Conservation (phyloP, 2,888 invertebrate genomes). For the Scaptomyza reducta region DNA sequence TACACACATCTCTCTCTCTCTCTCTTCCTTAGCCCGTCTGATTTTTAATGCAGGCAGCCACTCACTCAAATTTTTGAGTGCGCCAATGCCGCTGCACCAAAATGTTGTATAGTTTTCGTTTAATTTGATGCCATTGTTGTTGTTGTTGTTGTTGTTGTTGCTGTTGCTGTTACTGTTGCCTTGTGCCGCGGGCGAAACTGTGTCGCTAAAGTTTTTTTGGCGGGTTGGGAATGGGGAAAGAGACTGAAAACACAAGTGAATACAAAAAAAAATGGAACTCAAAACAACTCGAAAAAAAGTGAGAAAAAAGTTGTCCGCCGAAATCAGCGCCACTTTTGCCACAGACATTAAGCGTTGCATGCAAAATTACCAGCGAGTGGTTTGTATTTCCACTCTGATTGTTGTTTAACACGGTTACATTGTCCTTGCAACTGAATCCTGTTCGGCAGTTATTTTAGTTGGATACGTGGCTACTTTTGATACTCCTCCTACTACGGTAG, state of each 20-base stretch:
- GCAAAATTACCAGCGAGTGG: constrained; percentile 81
- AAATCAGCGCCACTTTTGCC: constrained; percentile 78
- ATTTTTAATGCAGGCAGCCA: constrained; percentile 73
- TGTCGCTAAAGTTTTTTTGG: constrained; percentile 67
- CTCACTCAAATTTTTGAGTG: constrained; percentile 76
- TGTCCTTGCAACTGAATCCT: constrained; percentile 76
- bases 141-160: constrained; percentile 20
- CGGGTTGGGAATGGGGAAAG: constrained; percentile 4
- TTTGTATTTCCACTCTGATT: constrained; percentile 80
- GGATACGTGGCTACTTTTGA: constrained; percentile 37
- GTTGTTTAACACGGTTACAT: constrained; percentile 78
- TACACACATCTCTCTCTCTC: background rate
- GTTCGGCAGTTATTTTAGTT: constrained; percentile 60
- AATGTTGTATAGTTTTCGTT: constrained; percentile 78
- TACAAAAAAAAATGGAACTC: constrained; percentile 15
- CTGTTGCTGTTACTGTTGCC: constrained; percentile 2
- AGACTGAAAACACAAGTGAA: constrained; percentile 24
- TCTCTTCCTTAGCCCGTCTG: constrained; percentile 24
- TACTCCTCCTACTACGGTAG: constrained; percentile 14
- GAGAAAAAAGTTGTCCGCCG: constrained; percentile 61
- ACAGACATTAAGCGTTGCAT: constrained; percentile 81
- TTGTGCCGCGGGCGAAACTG: constrained; percentile 60
- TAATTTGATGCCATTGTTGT: constrained; percentile 66
- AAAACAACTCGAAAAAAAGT: constrained; percentile 13
- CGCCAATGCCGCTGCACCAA: constrained; percentile 71